phyloP scores from a whole-genome alignment of 2,888 invertebrate species.

The Caenorhabditis afra region DNA sequence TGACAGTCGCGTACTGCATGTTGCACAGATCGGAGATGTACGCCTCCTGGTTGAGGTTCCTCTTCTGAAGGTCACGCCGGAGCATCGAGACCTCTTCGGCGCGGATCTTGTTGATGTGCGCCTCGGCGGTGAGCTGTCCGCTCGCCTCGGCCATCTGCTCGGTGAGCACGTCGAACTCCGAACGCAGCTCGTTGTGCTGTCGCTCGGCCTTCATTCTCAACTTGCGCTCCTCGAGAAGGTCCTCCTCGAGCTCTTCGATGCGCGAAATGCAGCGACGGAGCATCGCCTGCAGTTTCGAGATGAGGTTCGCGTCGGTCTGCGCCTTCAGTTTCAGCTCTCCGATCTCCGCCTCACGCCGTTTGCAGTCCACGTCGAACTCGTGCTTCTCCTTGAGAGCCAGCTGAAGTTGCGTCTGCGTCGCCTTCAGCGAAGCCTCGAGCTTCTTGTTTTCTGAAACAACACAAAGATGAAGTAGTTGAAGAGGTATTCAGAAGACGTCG shows the following conservation, averaged over 20 bases:
- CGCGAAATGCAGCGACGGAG: constrained; percentile 60
- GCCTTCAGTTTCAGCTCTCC: constrained; percentile 91
- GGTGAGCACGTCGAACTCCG: constrained; percentile 96
- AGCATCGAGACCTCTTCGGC: constrained; percentile 88
- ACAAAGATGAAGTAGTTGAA: background rate
- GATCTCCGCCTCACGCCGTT: constrained; percentile 97
- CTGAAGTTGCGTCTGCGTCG: constrained; percentile 95
- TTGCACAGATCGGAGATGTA: constrained; percentile 93
- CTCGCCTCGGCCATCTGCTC: constrained; percentile 98
- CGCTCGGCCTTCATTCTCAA: constrained; percentile 81
- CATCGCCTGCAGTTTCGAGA: constrained; percentile 89
- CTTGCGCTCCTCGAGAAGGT: constrained; percentile 95
- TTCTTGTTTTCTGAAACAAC: constrained; percentile 85
- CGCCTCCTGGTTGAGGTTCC: constrained; percentile 97
- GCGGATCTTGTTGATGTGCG: constrained; percentile 74
- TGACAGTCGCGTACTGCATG: constrained; percentile 76
- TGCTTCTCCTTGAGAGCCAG: constrained; percentile 97
- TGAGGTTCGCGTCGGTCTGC: constrained; percentile 97
- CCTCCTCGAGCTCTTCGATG: constrained; percentile 98
- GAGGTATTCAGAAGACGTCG: background rate
- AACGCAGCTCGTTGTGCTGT: constrained; percentile 91
- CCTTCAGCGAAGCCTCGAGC: constrained; percentile 97
- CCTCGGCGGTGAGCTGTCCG: constrained; percentile 96
- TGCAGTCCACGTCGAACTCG: constrained; percentile 95
- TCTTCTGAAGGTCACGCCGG: constrained; percentile 96